Percentiles rank a stretch among this genome's conserved stretches.
Evolutionary conservation across 92 coral and sea anemone species (phyloP).

Genomic region (Porites evermanni): DNA sequence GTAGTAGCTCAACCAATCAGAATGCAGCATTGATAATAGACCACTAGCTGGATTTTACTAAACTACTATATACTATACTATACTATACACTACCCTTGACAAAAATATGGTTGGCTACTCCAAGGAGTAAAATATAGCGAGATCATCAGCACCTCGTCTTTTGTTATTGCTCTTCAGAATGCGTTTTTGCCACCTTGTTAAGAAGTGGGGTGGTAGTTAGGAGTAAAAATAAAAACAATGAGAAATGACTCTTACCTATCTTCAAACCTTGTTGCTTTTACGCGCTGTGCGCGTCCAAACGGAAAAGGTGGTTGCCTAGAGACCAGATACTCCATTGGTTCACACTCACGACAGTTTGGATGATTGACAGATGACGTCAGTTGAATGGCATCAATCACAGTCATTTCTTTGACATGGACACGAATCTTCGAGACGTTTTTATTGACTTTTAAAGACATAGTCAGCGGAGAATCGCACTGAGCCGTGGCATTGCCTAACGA

Average conservation of each 20-base stretch:
- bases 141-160: too few relatives aligned
- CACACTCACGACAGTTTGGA: conserved; percentile 90
- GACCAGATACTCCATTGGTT: conserved; percentile 78
- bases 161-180: background rate
- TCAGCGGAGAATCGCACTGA: conserved; percentile 94
- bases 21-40: too few relatives aligned
- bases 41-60: too few relatives aligned
- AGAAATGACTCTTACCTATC: conserved; percentile 72
- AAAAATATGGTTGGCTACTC: too few relatives aligned
- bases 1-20: too few relatives aligned
- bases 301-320: conserved; percentile 86
- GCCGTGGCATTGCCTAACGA: conserved; percentile 95
- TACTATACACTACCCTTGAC: too few relatives aligned
- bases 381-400: conserved; percentile 91
- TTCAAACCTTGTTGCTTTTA: conserved; percentile 69
- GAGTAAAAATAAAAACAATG: background rate
- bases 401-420: conserved; percentile 61
- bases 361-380: conserved; percentile 90
- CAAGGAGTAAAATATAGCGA: too few relatives aligned
- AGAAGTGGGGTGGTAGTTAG: background rate
- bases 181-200: too few relatives aligned
- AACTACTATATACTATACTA: too few relatives aligned
- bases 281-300: conserved; percentile 53
- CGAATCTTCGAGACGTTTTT: conserved; percentile 83
- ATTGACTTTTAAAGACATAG: conserved; percentile 74